A percentile compares a stretch with the other conserved stretches of the same genome.
phyloP scores from a whole-genome alignment of 1,140 invertebrate species.

The Antheraea mylitta region DNA sequence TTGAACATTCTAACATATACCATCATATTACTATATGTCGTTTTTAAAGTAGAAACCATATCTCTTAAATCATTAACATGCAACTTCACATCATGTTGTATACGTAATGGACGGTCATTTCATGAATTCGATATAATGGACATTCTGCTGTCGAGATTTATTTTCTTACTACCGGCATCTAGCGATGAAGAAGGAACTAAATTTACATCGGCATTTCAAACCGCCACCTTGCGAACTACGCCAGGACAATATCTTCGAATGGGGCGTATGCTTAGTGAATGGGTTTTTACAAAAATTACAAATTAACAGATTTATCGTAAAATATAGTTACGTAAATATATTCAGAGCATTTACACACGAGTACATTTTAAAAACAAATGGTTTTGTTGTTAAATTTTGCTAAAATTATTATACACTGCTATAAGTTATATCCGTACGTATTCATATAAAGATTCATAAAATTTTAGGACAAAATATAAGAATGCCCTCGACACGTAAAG shows the following conservation, averaged over 20 bases:
- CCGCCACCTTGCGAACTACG: neutral
- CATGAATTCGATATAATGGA: neutral
- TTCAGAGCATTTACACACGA: neutral
- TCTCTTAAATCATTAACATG: too few relatives aligned
- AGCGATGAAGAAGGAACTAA: too few relatives aligned
- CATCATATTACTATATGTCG: too few relatives aligned
- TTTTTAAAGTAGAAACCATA: too few relatives aligned
- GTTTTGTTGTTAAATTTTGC: too few relatives aligned
- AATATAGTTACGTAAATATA: neutral
- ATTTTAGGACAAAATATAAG: conserved; percentile 37
- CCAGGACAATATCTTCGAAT: neutral
- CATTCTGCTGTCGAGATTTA: neutral
- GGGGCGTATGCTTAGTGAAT: neutral
- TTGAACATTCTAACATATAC: too few relatives aligned
- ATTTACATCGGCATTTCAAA: too few relatives aligned
- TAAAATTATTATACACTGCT: too few relatives aligned
- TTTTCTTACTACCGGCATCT: neutral
- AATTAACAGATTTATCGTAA: neutral
- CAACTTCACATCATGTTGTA: too few relatives aligned
- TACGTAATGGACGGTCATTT: too few relatives aligned
- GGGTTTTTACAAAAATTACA: neutral
- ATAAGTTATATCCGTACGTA: neutral
- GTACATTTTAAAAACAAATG: too few relatives aligned
- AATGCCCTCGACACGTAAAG: conserved; percentile 19
- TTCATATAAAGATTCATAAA: conserved; percentile 32